Evolutionary conservation across 2,888 invertebrate species (phyloP).

Genomic region (Epistrophe grossulariae): DNA sequence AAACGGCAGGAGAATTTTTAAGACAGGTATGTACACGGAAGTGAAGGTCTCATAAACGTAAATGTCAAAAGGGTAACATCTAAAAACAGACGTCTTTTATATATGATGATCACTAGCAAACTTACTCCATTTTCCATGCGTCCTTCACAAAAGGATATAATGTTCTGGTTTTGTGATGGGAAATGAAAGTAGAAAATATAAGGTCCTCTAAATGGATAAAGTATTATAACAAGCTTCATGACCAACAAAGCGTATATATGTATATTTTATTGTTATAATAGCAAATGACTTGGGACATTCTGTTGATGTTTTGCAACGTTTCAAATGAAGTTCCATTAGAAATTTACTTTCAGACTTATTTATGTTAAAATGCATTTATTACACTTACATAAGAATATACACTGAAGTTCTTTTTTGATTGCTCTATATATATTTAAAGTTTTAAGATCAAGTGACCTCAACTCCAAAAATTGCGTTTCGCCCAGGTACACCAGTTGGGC

Average conservation of each 20-base stretch:
- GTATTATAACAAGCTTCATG: background rate
- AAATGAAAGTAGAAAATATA: background rate
- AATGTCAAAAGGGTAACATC: background rate
- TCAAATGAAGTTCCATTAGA: background rate
- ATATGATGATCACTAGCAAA: background rate
- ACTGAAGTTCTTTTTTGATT: no score
- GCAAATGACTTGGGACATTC: conserved; percentile 3
- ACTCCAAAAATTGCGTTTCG: no score
- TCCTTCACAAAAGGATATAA: conserved; percentile 8
- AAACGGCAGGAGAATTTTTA: conserved; percentile 10
- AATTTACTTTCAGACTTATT: background rate
- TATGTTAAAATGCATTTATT: background rate
- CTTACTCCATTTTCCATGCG: background rate
- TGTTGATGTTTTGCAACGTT: background rate
- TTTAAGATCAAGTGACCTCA: no score
- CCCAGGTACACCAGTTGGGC: no score
- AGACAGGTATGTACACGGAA: background rate
- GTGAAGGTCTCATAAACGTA: background rate
- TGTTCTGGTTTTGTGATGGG: conserved; percentile 11
- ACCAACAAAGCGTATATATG: background rate
- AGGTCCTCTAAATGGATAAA: background rate
- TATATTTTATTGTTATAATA: background rate
- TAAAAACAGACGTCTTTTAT: background rate
- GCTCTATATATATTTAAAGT: no score
- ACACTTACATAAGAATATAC: no score